Conservation (phyloP, 2,797 vertebrate genomes). For the Pseudochirops corinnae region DNA sequence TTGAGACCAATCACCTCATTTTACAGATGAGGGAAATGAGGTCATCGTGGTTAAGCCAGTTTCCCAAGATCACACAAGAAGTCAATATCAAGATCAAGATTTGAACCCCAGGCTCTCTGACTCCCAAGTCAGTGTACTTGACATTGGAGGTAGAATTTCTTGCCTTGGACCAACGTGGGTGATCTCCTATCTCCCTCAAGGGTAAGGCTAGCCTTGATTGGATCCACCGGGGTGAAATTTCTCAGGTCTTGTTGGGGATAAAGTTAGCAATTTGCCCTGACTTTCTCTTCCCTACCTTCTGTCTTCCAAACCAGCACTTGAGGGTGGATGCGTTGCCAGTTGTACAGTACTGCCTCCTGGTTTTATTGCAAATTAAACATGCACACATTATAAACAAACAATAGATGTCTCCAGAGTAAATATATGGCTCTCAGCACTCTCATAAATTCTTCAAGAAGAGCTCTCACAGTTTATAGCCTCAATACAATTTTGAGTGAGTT, state of each 20-base stretch:
- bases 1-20: not conserved
- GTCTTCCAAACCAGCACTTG: constrained; percentile 29
- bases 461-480: constrained; percentile 70
- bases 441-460: constrained; percentile 74
- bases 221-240: not conserved
- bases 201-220: not conserved
- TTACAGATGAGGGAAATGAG: not conserved
- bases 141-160: not conserved
- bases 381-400: constrained; percentile 76
- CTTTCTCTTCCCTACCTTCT: constrained; percentile 20
- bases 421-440: constrained; percentile 67
- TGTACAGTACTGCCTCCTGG: constrained; percentile 28
- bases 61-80: not conserved
- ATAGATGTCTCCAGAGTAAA: constrained; percentile 72
- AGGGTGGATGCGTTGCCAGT: constrained; percentile 45
- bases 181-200: not conserved
- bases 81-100: not conserved
- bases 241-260: not conserved
- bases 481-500: constrained; percentile 74
- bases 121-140: not conserved
- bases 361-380: constrained; percentile 80
- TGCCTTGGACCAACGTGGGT: not conserved
- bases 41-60: not conserved
- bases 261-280: constrained; percentile 47
- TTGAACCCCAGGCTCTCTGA: not conserved